Evolutionary conservation across 2,888 invertebrate genomes (phyloP), one percentile per base, ranked within the genome.

Genomic region (Cataglyphis livida): DNA sequence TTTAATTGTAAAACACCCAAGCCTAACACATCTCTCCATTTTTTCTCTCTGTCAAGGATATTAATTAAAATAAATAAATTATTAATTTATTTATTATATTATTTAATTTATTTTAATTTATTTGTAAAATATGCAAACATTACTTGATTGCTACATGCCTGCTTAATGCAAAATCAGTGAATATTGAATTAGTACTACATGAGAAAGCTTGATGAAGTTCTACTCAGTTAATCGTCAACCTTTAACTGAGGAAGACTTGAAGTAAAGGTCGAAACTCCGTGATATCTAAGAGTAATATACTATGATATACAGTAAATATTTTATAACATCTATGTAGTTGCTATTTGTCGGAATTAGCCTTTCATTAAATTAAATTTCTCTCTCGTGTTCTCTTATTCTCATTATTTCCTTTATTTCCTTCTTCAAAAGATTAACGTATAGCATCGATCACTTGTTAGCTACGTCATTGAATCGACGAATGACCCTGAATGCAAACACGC

Each of bases 401-500:
- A n/a, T 25, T 32, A 9, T 25, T 41, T 32, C 48, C 21, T 54
- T 64, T 7, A 51, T n/a, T 71, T 54, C 41, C 51, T 25, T 54
- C n/a, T 54, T 70, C 51, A 70, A 12, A 25, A n/a, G 70, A 76
- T 35, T 25, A 35, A 76, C 12, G 12, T 51, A 66, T 6, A 6
- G 32, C 66, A 73, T 84, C 65, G 41, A 51, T 64, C 70, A 73
- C 35, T 81, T 74, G 84, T 89, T 73, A 85, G 54, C 81, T 57
- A 84, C 89, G 90, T 89, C 90, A 88, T 87, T 87, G 87, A 81
- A 76, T 78, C 76, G 61, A 71, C 68, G 68, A 28, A 28, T 64
- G 90, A 89, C 90, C 90, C 89, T 90, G 90, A 89, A 89, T 88
- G 85, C 87, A 87, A 90, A 87, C 84, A 84, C 82, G 83, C 78